Percentiles rank a stretch among this genome's conserved stretches.
These are phyloP conservation scores for Acestrorhynchus altus DNA, from an alignment of 2,797 vertebrate species.

Conservation along the genomic window DNA sequence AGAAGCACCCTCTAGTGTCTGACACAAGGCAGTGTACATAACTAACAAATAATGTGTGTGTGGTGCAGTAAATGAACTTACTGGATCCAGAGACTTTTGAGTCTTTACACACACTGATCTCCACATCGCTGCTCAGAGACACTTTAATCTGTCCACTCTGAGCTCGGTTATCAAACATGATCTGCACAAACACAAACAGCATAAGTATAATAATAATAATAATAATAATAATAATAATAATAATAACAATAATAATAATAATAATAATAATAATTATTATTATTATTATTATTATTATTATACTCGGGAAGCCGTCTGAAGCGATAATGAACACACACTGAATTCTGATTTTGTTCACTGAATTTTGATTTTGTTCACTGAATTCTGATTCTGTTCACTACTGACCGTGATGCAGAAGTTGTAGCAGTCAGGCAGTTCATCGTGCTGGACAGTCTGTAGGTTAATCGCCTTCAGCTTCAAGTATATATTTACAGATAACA, in stretches of 20 bases:
- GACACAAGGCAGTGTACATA: no score
- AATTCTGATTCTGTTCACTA: slow-evolving; percentile 1
- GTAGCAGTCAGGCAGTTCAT: slow-evolving; percentile 95
- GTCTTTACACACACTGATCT: slow-evolving; percentile 89
- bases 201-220: not conserved
- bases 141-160: slow-evolving; percentile 93
- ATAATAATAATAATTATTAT: no score
- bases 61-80: slow-evolving; percentile 72
- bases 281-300: no score
- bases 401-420: slow-evolving; percentile 87
- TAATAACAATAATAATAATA: no score
- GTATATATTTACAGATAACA: slow-evolving; percentile 85
- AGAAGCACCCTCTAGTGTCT: no score
- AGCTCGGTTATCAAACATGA: slow-evolving; percentile 90
- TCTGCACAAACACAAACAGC: slow-evolving; percentile 71
- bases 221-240: no score
- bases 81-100: slow-evolving; percentile 88
- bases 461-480: slow-evolving; percentile 94
- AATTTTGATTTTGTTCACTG: no score
- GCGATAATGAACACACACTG: no score
- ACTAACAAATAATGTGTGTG: no score
- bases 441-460: slow-evolving; percentile 90
- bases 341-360: no score
- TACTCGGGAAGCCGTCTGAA: no score
- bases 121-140: slow-evolving; percentile 83